A percentile compares a stretch with the other conserved stretches of the same genome.
Evolutionary conservation across 1,140 invertebrate genomes (phyloP).

Genomic region (Drosophila oshimai): DNA sequence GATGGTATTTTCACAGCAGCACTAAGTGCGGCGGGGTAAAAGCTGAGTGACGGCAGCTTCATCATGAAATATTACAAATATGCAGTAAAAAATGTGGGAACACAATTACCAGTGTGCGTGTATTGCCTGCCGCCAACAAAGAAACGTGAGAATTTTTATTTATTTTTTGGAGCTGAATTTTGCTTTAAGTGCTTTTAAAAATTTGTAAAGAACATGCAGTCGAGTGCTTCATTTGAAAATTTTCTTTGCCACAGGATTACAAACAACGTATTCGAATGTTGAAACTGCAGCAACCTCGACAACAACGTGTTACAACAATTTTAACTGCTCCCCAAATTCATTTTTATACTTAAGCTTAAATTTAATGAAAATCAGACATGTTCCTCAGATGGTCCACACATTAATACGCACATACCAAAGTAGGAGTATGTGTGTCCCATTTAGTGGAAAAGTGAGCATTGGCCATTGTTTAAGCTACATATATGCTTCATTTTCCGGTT

Average conservation of each 20-base stretch:
- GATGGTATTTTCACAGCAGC: slow-evolving; percentile 62
- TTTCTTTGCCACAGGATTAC: slow-evolving; percentile 61
- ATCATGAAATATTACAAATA: slow-evolving; percentile 70
- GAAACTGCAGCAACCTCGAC: too few species aligned
- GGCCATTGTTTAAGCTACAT: slow-evolving; percentile 73
- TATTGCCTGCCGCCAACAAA: slow-evolving; percentile 33
- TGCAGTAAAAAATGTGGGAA: slow-evolving; percentile 59
- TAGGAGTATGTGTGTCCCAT: slow-evolving; percentile 5
- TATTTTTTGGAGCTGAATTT: slow-evolving; percentile 53
- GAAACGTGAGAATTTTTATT: slow-evolving; percentile 66
- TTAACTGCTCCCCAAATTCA: slow-evolving; percentile 75
- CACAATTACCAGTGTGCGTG: slow-evolving; percentile 57
- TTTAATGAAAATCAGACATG: slow-evolving; percentile 83
- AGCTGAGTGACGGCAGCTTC: too few species aligned
- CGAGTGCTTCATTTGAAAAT: slow-evolving; percentile 78
- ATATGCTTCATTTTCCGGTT: slow-evolving; percentile 76
- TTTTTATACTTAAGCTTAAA: slow-evolving; percentile 91
- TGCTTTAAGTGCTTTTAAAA: slow-evolving; percentile 61
- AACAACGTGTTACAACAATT: too few species aligned
- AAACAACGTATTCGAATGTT: slow-evolving; percentile 5
- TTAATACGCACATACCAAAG: background rate
- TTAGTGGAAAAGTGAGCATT: slow-evolving; percentile 46
- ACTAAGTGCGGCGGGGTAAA: too few species aligned
- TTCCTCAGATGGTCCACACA: background rate
- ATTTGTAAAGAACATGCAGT: slow-evolving; percentile 59